Base-by-base conservation (phyloP, 2,797 vertebrate genomes). In the Eulemur mongoz region DNA sequence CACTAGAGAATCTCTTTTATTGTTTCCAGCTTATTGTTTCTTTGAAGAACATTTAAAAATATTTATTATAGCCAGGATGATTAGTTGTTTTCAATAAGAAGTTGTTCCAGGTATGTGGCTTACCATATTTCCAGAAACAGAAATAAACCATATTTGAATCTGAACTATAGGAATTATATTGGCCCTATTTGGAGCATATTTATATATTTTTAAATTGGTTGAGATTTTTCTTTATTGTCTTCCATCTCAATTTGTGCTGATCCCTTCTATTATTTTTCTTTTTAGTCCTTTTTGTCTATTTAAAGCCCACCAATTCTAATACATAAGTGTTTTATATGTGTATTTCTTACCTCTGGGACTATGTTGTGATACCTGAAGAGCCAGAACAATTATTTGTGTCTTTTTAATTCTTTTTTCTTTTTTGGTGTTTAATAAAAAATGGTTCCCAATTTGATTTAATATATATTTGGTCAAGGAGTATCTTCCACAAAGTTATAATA, bases 171-270 rank as follows among this genome's bases (percentile, higher is more conserved):
- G 43, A 89, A 81, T 78, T 85, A 30, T 45, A 48, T 5, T n/a
- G 15, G 8, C 20, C 43, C 18, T 89, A 22, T 67, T 88, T 94
- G 45, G 69, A 75, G 11, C 11, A 52, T 65, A 89, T 83, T 50
- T 73, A 1, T 67, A 75, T 91, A 83, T 59, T 91, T 85, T 45
- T 82, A 22, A 82, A 82, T 38, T 85, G 43, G 4, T 23, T 61
- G 25, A 75, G 40, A 59, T 67, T 93, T 95, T 96, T 91, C 57
- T 83, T 92, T 76, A 80, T 80, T 89, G 22, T 57, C 10, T 52
- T 91, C 7, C 45, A 32, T 76, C n/a, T 93, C 89, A 80, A n/a
- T 18, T 76, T 88, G 40, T 69, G 35, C 5, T 85, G 79, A 32
- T 27, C 10, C 7, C 0, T 92, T 89, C 6, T 48, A 57, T 69